Base-by-base conservation (phyloP, 2,113 vertebrate species). In the Mormoops blainvillei region DNA sequence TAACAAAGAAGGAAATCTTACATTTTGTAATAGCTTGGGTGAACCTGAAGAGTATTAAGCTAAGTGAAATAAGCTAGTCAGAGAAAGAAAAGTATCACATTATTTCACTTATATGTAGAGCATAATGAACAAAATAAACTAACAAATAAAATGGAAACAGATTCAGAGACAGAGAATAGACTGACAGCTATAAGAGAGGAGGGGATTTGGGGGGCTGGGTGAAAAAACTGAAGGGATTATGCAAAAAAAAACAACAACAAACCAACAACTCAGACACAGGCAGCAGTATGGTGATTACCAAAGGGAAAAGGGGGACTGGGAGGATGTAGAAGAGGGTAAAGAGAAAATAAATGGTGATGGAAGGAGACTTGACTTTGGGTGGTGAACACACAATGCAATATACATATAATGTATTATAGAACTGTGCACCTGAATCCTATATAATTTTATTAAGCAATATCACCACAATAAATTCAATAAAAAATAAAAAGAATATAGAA, bases 271-370 rank as follows among this genome's bases (percentile, higher is more conserved):
- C 26, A 70, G n/a, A 38, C 18, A 70, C 67, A 70, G 67, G 38
- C 19, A 22, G n/a, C n/a, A 70, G 67, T 70, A 38, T 70, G n/a
- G 8, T 38, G 67, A 70, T 70, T 36, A 36, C n/a, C n/a, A 70
- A 8, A 70, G 67, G 4, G 18, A 70, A 38, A 38, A 9, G 0
- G n/a, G 0, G 13, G n/a, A 12, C n/a, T 31, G n/a, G 67, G 3
- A 18, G n/a, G 18, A 68, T 20, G n/a, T 22, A 22, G n/a, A 70
- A 38, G n/a, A 70, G 19, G 36, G n/a, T 70, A 36, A 20, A 68
- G 67, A 9, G 8, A 7, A 19, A 19, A 38, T 70, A 70, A 70
- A 38, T 11, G n/a, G n/a, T 70, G 8, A 38, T 70, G 15, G 65
- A 68, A 38, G 19, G 65, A 36, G n/a, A 36, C 6, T 36, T n/a